These are phyloP conservation scores for Caenorhabditis latens DNA, from an alignment of 1,140 invertebrate species.

Conservation along the genomic window DNA sequence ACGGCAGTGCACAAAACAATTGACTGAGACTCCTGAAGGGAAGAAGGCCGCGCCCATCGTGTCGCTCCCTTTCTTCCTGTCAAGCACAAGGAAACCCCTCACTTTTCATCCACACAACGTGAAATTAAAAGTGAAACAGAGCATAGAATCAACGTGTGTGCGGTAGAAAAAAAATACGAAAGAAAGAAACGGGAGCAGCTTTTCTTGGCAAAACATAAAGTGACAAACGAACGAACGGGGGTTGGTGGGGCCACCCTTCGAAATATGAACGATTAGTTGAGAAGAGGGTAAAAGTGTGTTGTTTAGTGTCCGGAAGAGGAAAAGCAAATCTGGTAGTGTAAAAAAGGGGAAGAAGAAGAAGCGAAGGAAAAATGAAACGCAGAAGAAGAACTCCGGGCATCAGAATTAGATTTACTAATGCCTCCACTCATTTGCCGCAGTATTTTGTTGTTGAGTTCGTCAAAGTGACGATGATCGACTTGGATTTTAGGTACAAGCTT, in stretches of 20 bases:
- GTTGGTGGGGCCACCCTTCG: background rate
- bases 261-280: constrained; percentile 56
- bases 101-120: constrained; percentile 56
- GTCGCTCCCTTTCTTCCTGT: constrained; percentile 34
- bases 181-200: background rate
- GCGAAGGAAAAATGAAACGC: constrained; percentile 35
- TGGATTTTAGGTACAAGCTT: background rate
- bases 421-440: constrained; percentile 39
- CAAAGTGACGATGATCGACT: constrained; percentile 41
- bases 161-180: background rate
- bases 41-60: constrained; percentile 49
- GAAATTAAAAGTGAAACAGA: constrained; percentile 55
- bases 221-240: constrained; percentile 9
- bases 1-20: constrained; percentile 46
- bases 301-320: constrained; percentile 47
- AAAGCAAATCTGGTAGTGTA: constrained; percentile 43
- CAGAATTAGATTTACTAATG: constrained; percentile 56
- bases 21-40: constrained; percentile 52
- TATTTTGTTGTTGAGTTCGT: constrained; percentile 50
- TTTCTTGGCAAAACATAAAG: background rate
- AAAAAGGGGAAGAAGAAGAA: constrained; percentile 40
- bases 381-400: constrained; percentile 50
- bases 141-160: constrained; percentile 50
- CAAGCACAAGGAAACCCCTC: constrained; percentile 53
- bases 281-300: constrained; percentile 39